Evolutionary conservation across 2,113 vertebrate genomes (phyloP), one percentile per base, ranked within the genome.

Genomic region (Patagioenas fasciata): DNA sequence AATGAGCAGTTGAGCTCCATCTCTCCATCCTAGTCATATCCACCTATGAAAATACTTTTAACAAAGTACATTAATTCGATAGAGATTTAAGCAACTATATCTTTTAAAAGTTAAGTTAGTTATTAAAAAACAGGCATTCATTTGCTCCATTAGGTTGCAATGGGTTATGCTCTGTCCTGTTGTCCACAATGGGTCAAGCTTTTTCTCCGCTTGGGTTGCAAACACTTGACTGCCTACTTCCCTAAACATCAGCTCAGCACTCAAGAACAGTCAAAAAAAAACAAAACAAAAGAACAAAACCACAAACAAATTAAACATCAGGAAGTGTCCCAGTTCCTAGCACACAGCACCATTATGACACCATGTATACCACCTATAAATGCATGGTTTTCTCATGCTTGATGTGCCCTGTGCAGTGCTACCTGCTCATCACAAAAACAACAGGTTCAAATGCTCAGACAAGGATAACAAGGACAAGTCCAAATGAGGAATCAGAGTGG

Each of bases 181-280:
- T 85, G 56, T 13, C 15, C 3, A 7, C 0, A 0, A 8, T 54
- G 20, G 4, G 51, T 47, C 25, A 40, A 36, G n/a, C 0, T 40
- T 53, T 70, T 69, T 71, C 23, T 62, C 51, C 57, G 36, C 14
- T 62, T 38, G 10, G 10, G 1, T 19, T 83, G 32, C 13, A 87
- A 47, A 86, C 23, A 28, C 9, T 21, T 5, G 77, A 25, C 14
- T 81, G 25, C 48, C 67, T 70, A 36, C 16, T 77, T 87, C 69
- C 50, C 34, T 48, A 65, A 81, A 36, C 3, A 56, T 38, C 17
- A 56, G 6, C 48, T 85, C 25, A 85, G 23, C 24, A 57, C 32
- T 57, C 8, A 13, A 25, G 32, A 85, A 31, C 4, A 11, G 38
- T 36, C 31, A 13, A 15, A 56, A 42, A 9, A 40, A 44, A 44